Evolutionary conservation across 2,113 vertebrate genomes (phyloP).

Genomic region (Pollachius pollachius): DNA sequence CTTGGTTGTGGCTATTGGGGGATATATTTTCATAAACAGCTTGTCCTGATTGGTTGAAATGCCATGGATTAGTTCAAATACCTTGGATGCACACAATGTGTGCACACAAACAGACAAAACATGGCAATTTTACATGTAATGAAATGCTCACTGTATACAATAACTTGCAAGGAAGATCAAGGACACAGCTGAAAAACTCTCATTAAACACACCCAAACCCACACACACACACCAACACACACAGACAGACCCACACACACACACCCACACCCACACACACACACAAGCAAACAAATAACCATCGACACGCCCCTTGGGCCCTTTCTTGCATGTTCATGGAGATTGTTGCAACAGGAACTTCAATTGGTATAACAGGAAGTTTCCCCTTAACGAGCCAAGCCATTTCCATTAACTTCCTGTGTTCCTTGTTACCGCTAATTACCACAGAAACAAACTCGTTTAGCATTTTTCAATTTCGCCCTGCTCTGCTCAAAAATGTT

Average conservation of each 20-base stretch:
- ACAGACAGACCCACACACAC: background rate
- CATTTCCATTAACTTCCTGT: constrained; percentile 76
- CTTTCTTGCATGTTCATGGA: constrained; percentile 32
- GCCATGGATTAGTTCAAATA: background rate
- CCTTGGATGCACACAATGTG: no score
- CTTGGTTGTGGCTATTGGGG: no score
- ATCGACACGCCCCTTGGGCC: constrained; percentile 26
- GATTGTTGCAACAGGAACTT: constrained; percentile 56
- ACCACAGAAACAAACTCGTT: constrained; percentile 71
- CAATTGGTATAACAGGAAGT: constrained; percentile 66
- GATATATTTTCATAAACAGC: no score
- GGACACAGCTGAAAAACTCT: background rate
- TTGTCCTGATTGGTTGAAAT: background rate
- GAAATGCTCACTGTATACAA: no score
- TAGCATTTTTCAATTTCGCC: constrained; percentile 78
- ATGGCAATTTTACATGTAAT: no score
- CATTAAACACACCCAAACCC: background rate
- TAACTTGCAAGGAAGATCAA: background rate
- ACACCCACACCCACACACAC: no score
- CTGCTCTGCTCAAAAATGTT: constrained; percentile 69
- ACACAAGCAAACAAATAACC: background rate
- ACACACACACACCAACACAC: background rate
- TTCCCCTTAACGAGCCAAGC: constrained; percentile 59
- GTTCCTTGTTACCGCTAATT: constrained; percentile 76
- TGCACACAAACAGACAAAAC: no score